Base-by-base conservation (phyloP, 2,797 vertebrate species). In the Dendrocincla tyrannina region DNA sequence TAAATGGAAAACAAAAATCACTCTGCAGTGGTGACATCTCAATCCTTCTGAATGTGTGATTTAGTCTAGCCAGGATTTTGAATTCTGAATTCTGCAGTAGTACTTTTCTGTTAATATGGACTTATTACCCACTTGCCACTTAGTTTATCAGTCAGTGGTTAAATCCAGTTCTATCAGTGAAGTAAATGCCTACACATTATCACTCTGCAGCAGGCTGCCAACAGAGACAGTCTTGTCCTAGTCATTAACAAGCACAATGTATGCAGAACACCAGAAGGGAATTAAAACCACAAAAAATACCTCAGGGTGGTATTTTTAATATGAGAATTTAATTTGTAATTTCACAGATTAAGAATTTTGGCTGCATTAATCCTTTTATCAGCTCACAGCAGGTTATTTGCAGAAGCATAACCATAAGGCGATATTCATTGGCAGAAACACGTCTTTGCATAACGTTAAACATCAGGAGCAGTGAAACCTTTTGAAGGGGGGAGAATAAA, bases 361-460 rank as follows among this genome's bases (percentile, higher is more conserved):
- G 98, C 97, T 98, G 98, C 98, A 99, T 99, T 99, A 99, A 99
- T 99, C 99, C 99, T 98, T 99, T 99, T 99, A 99, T 99, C 99
- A 99, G 98, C 98, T 98, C 98, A 98, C 99, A 99, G 99, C 99
- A 99, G 99, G 99, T 98, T 98, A 98, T 98, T 98, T 97, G 98
- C 98, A 97, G 98, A 98, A 98, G 98, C 97, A 98, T 97, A 98
- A 98, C 98, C 98, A 97, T 98, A 98, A 98, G 98, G 98, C 97
- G 97, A 98, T 98, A 98, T 98, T 98, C 98, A 98, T 98, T 98
- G 97, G 98, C 98, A 98, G 98, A 98, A 98, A 98, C 98, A 98
- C 97, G 92, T 98, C 98, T 98, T 98, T 98, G 98, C 98, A 98
- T 98, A 97, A 97, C 98, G 98, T 98, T 97, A 98, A 98, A 98